phyloP scores from a whole-genome alignment of 1,140 invertebrate genomes.

The Neodiprion fabricii region DNA sequence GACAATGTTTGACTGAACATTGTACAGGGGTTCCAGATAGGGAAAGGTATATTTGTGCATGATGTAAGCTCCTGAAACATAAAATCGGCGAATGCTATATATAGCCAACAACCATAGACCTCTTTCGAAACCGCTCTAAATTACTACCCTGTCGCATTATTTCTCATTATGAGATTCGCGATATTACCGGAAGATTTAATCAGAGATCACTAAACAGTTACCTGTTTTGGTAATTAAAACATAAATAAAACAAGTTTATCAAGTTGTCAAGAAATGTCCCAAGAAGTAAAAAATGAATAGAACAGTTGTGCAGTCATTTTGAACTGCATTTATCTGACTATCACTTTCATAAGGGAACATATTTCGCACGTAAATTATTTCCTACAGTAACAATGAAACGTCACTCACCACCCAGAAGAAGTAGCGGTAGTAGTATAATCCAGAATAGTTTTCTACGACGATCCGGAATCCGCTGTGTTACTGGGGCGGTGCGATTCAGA shows the following conservation, averaged over 20 bases:
- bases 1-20: conserved; percentile 49
- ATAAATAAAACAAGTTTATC: too few species aligned
- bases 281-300: too few species aligned
- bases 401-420: conserved; percentile 50
- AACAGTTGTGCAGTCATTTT: too few species aligned
- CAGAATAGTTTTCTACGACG: conserved; percentile 43
- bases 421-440: conserved; percentile 46
- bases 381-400: background rate
- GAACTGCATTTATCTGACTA: too few species aligned
- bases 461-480: conserved; percentile 36
- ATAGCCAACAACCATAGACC: background rate
- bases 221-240: too few species aligned
- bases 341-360: too few species aligned
- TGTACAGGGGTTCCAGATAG: conserved; percentile 53
- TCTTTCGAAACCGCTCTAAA: too few species aligned
- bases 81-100: conserved; percentile 45
- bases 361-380: too few species aligned
- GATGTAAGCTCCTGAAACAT: conserved; percentile 61
- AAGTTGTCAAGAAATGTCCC: too few species aligned
- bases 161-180: background rate
- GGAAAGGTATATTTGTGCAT: conserved; percentile 52
- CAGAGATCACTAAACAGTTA: too few species aligned
- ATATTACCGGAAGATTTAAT: too few species aligned
- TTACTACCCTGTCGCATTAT: background rate
- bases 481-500: conserved; percentile 42